phyloP scores from a whole-genome alignment of 2,888 invertebrate species.

The Podabrus alpinus region DNA sequence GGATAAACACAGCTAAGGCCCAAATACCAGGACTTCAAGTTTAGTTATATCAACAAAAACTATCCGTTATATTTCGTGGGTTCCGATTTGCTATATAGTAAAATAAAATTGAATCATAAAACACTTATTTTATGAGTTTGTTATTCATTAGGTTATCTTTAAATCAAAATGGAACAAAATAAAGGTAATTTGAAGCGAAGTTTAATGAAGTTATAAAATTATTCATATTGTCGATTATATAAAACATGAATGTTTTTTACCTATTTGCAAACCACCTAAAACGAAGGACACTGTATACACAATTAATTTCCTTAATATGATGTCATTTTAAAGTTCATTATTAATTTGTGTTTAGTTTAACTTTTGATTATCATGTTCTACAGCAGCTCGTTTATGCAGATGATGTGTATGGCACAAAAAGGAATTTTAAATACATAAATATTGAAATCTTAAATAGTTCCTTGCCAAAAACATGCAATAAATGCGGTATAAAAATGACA shows the following conservation, averaged over 20 bases:
- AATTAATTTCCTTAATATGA: not conserved
- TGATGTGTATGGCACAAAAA: not conserved
- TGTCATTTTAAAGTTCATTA: not conserved
- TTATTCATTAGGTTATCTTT: not conserved
- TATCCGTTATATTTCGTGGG: not conserved
- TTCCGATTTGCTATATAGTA: not conserved
- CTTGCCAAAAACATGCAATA: not conserved
- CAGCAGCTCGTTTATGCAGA: not conserved
- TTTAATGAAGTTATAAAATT: not conserved
- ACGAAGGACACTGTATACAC: not conserved
- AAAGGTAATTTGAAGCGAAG: not conserved
- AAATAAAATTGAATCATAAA: not conserved
- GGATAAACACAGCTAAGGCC: not conserved
- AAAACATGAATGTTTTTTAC: not conserved
- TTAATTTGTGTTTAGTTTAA: not conserved
- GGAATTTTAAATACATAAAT: not conserved
- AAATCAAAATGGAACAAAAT: not conserved
- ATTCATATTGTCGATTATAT: not conserved
- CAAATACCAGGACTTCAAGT: too few species aligned
- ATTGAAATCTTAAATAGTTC: not conserved
- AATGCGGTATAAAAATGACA: not conserved
- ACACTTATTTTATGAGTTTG: not conserved
- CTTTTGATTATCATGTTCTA: not conserved
- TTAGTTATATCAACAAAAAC: too few species aligned
- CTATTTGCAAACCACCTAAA: not conserved